Evolutionary conservation across 2,113 vertebrate genomes (phyloP), one percentile per base, ranked within the genome.

Genomic region (Sebastes schlegelii): DNA sequence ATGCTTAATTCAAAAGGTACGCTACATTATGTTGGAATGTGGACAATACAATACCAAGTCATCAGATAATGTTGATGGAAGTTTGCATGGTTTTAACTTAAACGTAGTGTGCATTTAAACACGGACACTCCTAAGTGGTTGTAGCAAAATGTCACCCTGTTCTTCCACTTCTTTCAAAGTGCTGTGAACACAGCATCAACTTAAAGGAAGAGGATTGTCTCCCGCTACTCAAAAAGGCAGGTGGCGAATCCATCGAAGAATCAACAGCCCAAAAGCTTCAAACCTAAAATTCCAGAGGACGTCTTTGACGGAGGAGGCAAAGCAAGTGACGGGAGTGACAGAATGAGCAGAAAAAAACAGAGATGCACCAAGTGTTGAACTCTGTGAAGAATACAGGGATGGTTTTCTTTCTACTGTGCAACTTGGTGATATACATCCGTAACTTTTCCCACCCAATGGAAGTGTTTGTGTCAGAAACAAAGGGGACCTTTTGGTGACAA

Each of bases 181-280:
- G 43, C 54, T 49, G 45, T 69, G 46, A 64, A 71, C 55, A 42
- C 76, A 85, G n/a, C 49, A 23, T 74, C 60, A 19, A 71, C 68
- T 80, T 57, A 51, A 64, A 72, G 48, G 65, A 48, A 71, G 8
- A 77, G 43, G 51, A 52, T 42, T 80, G 65, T 80, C 70, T 71
- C 42, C 26, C 17, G 49, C 63, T 83, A 49, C 77, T 83, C 58
- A 90, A 46, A n/a, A 79, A 82, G 48, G 49, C 77, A 64, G 80
- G 57, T 83, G 69, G 73, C n/a, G 8, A 81, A 85, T 83, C 68
- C 74, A 60, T 17, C 8, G 69, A 78, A 73, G 70, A 72, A 71
- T 68, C 62, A 26, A 40, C 23, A 40, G 49, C 79, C 55, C 17
- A 62, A 13, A 78, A 62, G 52, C 79, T 61, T 26, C 60, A 74